phyloP scores from a whole-genome alignment of 2,888 invertebrate genomes.

The Mallateleia sp. region DNA sequence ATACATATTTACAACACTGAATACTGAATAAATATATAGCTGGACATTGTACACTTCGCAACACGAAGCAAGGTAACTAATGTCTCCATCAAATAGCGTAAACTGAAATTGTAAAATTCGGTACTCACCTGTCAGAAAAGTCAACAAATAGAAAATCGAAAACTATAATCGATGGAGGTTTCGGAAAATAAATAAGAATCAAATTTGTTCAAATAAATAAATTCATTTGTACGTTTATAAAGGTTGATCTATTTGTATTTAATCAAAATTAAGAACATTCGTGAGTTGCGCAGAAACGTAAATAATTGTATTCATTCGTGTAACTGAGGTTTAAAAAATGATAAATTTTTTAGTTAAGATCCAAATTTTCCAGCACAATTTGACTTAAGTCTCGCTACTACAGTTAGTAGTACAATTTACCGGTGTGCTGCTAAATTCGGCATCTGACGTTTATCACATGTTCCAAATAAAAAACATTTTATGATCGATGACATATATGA shows the following conservation, averaged over 20 bases:
- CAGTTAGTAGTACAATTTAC: conserved; percentile 7
- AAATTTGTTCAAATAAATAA: conserved; percentile 41
- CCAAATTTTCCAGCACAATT: conserved; percentile 48
- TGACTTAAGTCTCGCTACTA: conserved; percentile 27
- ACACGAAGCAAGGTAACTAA: not conserved
- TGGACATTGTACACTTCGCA: not conserved
- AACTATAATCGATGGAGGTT: conserved; percentile 15
- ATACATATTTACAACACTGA: too few relatives aligned
- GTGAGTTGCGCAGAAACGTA: conserved; percentile 52
- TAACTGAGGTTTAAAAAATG: conserved; percentile 51
- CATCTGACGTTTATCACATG: conserved; percentile 57
- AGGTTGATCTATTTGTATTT: conserved; percentile 44
- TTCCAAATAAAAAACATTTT: conserved; percentile 38
- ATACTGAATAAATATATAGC: too few relatives aligned
- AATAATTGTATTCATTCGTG: conserved; percentile 21
- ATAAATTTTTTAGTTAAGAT: conserved; percentile 43
- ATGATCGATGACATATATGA: conserved; percentile 54
- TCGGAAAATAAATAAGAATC: conserved; percentile 15
- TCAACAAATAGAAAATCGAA: not conserved
- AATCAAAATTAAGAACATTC: conserved; percentile 49
- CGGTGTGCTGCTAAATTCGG: conserved; percentile 49
- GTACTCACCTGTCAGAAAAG: conserved; percentile 1
- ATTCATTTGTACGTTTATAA: conserved; percentile 55
- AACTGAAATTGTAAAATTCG: not conserved
- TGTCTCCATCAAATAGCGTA: not conserved